Evolutionary conservation across 2,113 vertebrate genomes (phyloP).

Genomic region (Odocoileus virginianus): DNA sequence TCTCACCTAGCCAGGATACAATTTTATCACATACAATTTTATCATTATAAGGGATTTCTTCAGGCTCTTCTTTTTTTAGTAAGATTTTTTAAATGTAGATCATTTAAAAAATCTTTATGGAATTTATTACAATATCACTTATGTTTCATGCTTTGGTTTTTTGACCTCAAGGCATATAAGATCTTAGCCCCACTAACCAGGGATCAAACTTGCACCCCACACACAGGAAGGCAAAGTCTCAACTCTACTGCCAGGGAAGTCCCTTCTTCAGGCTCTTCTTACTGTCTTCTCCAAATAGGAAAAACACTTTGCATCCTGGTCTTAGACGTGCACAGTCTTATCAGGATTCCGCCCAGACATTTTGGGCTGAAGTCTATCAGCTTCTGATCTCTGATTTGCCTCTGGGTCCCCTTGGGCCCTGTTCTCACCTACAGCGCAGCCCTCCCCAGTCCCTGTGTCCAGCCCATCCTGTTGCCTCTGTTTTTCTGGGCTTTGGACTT

Average conservation of each 20-base stretch:
- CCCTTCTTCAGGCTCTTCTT: background rate
- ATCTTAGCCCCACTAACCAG: background rate
- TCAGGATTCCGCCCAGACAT: background rate
- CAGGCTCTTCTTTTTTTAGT: background rate
- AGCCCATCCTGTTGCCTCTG: background rate
- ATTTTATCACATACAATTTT: background rate
- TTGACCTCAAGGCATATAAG: background rate
- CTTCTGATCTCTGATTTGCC: background rate
- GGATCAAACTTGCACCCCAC: background rate
- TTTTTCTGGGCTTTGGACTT: background rate
- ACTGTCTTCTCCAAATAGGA: background rate
- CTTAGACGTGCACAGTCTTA: background rate
- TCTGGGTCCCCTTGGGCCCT: no score
- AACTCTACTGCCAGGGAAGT: background rate
- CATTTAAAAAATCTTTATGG: background rate
- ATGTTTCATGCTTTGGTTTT: background rate
- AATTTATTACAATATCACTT: background rate
- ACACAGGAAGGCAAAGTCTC: background rate
- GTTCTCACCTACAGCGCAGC: rapidly evolving
- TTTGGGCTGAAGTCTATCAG: background rate
- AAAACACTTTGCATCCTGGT: background rate
- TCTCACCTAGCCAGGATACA: background rate
- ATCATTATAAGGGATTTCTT: background rate
- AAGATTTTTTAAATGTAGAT: background rate
- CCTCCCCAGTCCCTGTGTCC: background rate